phyloP scores from a whole-genome alignment of 2,113 vertebrate species.

The Felis catus region F.catus_Fca126_mat1.0 CM031423.1:84637501-84638000 shows the following conservation, averaged over 20 bases:
- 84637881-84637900: not conserved
- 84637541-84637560: not conserved
- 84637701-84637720: not conserved
- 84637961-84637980: not conserved
- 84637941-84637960: not conserved
- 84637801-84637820: not conserved
- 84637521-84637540: not conserved
- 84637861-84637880: not conserved
- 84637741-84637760: not conserved
- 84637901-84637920: not conserved
- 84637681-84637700: not conserved
- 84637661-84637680: not conserved
- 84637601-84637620: not conserved
- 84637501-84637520: not conserved
- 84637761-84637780: not conserved
- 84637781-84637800: not conserved
- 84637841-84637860: not conserved
- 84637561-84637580: not conserved
- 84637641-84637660: not conserved
- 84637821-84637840: not conserved
- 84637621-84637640: not conserved
- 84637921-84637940: not conserved
- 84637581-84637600: not conserved
- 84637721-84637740: not conserved
- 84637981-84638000: not conserved